phyloP scores from a whole-genome alignment of 2,888 invertebrate species.

The Dyspetes luteomarginatus region DNA sequence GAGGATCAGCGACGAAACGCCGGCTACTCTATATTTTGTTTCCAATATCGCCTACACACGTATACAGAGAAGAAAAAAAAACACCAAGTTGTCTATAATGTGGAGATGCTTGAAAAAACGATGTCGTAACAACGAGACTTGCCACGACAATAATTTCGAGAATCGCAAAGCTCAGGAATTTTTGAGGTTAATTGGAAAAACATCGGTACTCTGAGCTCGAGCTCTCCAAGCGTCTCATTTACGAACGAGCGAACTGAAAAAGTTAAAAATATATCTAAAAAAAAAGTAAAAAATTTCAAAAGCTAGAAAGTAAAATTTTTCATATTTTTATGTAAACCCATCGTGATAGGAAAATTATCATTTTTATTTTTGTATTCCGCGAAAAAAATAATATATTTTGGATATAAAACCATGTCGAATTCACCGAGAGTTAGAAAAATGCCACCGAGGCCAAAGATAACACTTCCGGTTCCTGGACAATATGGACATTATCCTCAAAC shows the following conservation, averaged over 20 bases:
- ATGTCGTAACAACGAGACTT: conserved; percentile 14
- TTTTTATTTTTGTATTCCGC: no score
- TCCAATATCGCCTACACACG: neutral
- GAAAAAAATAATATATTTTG: neutral
- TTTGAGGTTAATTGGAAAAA: neutral
- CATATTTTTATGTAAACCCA: conserved; percentile 9
- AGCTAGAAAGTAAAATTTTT: no score
- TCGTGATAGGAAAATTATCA: no score
- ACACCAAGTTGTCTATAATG: conserved; percentile 21
- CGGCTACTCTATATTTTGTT: neutral
- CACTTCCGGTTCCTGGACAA: conserved; percentile 79
- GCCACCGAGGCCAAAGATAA: conserved; percentile 78
- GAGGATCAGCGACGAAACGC: neutral
- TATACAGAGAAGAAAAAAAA: neutral
- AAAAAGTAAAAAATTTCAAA: no score
- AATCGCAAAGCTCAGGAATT: neutral
- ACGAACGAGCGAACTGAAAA: no score
- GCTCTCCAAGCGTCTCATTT: no score
- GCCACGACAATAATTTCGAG: neutral
- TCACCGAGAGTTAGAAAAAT: conserved; percentile 71
- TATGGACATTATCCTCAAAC: conserved; percentile 77
- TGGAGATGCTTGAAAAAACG: conserved; percentile 17
- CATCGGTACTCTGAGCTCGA: neutral
- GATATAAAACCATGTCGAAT: conserved; percentile 77
- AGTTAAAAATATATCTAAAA: no score